Conservation (phyloP, 2,888 invertebrate species). For the Drosophila kanekoi region DNA sequence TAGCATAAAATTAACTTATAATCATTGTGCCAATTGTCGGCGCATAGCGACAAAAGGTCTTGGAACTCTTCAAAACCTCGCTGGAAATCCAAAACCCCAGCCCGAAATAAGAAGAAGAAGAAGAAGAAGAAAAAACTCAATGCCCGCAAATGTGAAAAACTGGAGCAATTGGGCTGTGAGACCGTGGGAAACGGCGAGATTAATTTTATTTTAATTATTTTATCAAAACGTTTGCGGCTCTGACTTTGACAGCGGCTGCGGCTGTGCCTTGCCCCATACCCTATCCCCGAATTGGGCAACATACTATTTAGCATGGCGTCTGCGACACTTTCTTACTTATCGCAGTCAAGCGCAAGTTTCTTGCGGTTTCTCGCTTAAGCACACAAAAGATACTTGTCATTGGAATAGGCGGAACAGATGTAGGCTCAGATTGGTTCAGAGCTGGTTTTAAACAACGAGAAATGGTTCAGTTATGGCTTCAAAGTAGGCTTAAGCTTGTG, state of each 20-base stretch:
- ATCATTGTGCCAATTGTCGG: slow-evolving; percentile 68
- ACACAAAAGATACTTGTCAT: too few relatives aligned
- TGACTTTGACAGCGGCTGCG: slow-evolving; percentile 53
- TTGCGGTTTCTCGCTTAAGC: too few relatives aligned
- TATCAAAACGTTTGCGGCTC: slow-evolving; percentile 76
- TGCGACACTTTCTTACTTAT: not conserved
- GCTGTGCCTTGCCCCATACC: slow-evolving; percentile 35
- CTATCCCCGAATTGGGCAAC: slow-evolving; percentile 18
- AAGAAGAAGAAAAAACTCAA: not conserved
- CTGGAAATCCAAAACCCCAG: slow-evolving; percentile 32
- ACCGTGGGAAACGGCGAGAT: slow-evolving; percentile 77
- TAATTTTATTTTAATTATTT: slow-evolving; percentile 80
- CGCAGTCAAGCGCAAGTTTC: too few relatives aligned
- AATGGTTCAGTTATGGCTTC: too few relatives aligned
- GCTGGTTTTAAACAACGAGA: not conserved
- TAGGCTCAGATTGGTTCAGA: not conserved
- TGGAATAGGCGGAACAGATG: too few relatives aligned
- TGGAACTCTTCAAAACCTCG: slow-evolving; percentile 43
- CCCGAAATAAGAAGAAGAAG: not conserved
- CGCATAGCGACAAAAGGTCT: slow-evolving; percentile 28
- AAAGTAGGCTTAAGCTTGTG: too few relatives aligned
- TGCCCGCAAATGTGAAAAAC: slow-evolving; percentile 36
- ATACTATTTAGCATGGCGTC: not conserved
- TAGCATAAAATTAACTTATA: slow-evolving; percentile 77
- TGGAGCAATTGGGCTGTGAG: slow-evolving; percentile 57